Base-by-base conservation (phyloP, 2,888 invertebrate genomes). In the Drosophila cognata region DNA sequence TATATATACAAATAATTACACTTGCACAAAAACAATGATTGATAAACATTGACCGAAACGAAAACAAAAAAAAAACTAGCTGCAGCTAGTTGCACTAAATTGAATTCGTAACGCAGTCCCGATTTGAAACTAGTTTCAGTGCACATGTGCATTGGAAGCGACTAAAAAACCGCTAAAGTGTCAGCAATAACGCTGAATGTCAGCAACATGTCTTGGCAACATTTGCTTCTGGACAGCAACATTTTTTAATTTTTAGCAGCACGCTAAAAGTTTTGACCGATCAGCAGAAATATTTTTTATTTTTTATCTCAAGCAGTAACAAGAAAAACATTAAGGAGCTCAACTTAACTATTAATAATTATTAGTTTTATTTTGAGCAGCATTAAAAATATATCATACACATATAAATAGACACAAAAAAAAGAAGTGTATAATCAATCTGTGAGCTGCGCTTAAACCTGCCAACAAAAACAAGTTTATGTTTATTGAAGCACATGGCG, bases 41-140 rank as follows among this genome's bases (percentile, higher is more conserved):
- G 63, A 60, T 50, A 53, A 33, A 16, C 28, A 62, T 28, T 33
- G 31, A 35, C 11, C 35, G 35, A 13, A 35, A 38, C 2, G 58
- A 36, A 38, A 71, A 57, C 55, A 71, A 59, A 61, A 21, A 21
- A 21, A 21, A 63, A 18, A 18, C 18, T n/a, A 13, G 62, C 68
- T 74, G 46, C 50, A 58, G 57, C 31, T n/a, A 31, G 52, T 38
- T 50, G 59, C 43, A 46, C 61, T 35, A 56, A 55, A 52, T 48
- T 62, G 63, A 69, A 53, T 67, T 67, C 55, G 31, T 4, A 61
- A 61, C 61, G 56, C 31, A 76, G 35, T 62, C 67, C 72, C 79
- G 73, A 85, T 69, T 80, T 55, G 61, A 89, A 86, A 89, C 85
- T 84, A 84, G 85, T 86, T 86, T 86, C 73, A 89, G 73, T 87